Percentiles rank a stretch among this genome's conserved stretches.
phyloP scores from a whole-genome alignment of 1,140 invertebrate species.

The Leucophenga varia region DNA sequence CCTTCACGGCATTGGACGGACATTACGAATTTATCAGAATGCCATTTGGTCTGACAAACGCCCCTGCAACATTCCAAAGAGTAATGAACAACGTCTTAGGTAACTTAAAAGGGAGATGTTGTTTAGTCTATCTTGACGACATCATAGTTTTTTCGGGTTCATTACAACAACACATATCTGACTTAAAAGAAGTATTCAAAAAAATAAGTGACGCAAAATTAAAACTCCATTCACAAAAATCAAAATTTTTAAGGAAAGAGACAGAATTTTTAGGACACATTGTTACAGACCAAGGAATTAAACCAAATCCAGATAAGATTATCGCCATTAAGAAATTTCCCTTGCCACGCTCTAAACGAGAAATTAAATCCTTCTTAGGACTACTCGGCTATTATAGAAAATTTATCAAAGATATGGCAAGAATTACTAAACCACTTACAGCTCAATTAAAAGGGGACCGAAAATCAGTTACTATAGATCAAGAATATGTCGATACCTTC shows the following conservation, averaged over 20 bases:
- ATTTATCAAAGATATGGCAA: conserved; percentile 23
- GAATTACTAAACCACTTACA: conserved; percentile 11
- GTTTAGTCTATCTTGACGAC: conserved; percentile 13
- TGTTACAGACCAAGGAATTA: conserved; percentile 41
- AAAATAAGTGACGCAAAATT: conserved; percentile 29
- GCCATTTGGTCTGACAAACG: conserved; percentile 25
- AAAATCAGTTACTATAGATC: conserved; percentile 2
- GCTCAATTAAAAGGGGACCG: neutral
- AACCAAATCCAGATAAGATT: conserved; percentile 28
- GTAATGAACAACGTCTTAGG: conserved; percentile 17
- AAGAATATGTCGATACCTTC: conserved; percentile 26
- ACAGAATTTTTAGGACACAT: conserved; percentile 38
- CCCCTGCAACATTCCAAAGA: conserved; percentile 39
- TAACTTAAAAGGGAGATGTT: conserved; percentile 2
- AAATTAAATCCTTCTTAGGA: conserved; percentile 25
- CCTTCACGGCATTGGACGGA: conserved; percentile 39
- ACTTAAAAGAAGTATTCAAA: conserved; percentile 45
- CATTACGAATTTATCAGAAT: conserved; percentile 27
- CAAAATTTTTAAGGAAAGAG: conserved; percentile 30
- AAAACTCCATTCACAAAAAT: conserved; percentile 30
- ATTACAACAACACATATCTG: conserved; percentile 33
- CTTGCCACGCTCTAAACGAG: conserved; percentile 15
- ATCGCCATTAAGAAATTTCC: conserved; percentile 16
- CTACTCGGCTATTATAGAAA: no score
- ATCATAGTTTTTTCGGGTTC: conserved; percentile 13